phyloP scores from a whole-genome alignment of 2,888 invertebrate genomes.

The Kuschelorhynchus macadamiae region DNA sequence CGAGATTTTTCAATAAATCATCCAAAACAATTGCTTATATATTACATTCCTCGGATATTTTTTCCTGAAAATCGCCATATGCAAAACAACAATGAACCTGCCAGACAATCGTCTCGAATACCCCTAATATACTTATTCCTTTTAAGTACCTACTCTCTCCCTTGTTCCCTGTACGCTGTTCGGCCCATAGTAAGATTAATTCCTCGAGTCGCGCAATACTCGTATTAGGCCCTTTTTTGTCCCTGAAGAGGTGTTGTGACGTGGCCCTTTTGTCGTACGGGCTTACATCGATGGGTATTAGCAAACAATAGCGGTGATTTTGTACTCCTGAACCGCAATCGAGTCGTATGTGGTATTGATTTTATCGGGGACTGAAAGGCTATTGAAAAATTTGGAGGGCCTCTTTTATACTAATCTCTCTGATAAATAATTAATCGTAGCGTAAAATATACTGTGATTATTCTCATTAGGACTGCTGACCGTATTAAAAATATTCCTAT shows the following conservation, averaged over 20 bases:
- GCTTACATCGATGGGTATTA: conserved; percentile 49
- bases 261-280: conserved; percentile 43
- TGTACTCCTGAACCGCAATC: conserved; percentile 34
- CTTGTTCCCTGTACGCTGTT: too few relatives aligned
- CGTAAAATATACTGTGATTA: too few relatives aligned
- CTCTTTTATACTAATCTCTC: too few relatives aligned
- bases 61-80: conserved; percentile 26
- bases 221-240: conserved; percentile 41
- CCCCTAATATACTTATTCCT: conserved; percentile 30
- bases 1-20: too few relatives aligned
- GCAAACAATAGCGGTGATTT: conserved; percentile 42
- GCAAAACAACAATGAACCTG: conserved; percentile 37
- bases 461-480: too few relatives aligned
- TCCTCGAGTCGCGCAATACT: conserved; percentile 39
- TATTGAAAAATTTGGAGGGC: too few relatives aligned
- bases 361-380: conserved; percentile 23
- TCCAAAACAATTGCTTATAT: too few relatives aligned
- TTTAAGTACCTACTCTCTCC: conserved; percentile 32
- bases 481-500: too few relatives aligned
- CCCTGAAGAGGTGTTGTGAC: conserved; percentile 51
- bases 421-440: too few relatives aligned
- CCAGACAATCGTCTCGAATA: conserved; percentile 33
- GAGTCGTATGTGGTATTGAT: conserved; percentile 34
- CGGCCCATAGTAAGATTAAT: conserved; percentile 46
- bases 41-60: too few relatives aligned